Percentiles rank a stretch among this genome's conserved stretches.
These are phyloP conservation scores for Dermochelys coriacea DNA, from an alignment of 2,797 vertebrate species.

Conservation along the genomic window DNA sequence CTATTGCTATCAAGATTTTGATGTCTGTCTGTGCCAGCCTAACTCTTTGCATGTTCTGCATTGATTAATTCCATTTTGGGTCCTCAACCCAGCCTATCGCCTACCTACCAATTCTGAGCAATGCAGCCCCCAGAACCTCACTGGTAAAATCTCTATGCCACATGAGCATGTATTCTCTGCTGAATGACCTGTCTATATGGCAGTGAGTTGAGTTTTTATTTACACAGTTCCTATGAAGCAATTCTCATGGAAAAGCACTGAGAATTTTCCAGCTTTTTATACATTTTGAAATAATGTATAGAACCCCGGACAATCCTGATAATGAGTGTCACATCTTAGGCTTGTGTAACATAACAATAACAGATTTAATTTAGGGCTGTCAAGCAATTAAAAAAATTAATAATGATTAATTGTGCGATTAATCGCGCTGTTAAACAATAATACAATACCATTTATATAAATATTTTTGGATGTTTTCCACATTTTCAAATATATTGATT, in stretches of 20 bases:
- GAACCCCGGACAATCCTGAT: neutral
- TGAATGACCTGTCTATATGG: rapidly evolving
- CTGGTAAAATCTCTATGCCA: neutral
- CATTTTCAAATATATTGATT: too few relatives aligned
- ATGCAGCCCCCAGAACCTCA: neutral
- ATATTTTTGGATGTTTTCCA: too few relatives aligned
- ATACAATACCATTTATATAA: too few relatives aligned
- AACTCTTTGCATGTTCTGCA: neutral
- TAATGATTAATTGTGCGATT: too few relatives aligned
- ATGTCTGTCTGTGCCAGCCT: neutral
- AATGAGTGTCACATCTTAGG: rapidly evolving
- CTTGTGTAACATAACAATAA: neutral
- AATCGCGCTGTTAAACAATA: too few relatives aligned
- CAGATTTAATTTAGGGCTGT: too few relatives aligned
- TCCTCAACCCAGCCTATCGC: too few relatives aligned
- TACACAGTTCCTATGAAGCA: neutral
- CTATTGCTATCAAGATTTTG: neutral
- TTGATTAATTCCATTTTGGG: neutral
- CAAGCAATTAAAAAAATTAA: too few relatives aligned
- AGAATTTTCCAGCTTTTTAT: neutral
- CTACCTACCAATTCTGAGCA: neutral
- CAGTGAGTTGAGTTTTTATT: neutral
- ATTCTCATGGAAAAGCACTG: neutral
- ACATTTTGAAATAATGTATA: neutral
- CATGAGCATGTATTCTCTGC: rapidly evolving